Conservation (phyloP, 1,140 invertebrate genomes). For the Aphelenchoides fujianensis region DNA sequence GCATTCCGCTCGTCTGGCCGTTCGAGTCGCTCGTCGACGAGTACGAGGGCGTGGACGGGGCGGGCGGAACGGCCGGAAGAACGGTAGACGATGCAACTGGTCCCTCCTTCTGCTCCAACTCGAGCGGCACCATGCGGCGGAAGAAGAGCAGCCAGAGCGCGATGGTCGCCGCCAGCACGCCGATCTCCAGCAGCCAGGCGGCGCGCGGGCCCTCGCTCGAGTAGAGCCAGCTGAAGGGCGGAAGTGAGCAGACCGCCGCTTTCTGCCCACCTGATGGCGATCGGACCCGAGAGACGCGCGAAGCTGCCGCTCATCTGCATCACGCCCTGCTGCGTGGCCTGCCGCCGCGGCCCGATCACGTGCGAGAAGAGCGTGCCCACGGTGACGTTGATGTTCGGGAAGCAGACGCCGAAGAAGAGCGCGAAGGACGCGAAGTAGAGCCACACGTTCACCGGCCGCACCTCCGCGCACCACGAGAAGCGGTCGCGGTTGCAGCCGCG, state of each 20-base stretch:
- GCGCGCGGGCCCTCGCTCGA: background rate
- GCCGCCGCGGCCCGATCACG: constrained; percentile 44
- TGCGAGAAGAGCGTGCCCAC: constrained; percentile 47
- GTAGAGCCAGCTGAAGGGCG: background rate
- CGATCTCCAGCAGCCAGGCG: background rate
- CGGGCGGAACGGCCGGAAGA: background rate
- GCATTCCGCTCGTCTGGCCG: background rate
- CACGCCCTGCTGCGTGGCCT: constrained; percentile 41
- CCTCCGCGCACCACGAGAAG: constrained; percentile 17
- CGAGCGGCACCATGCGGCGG: background rate
- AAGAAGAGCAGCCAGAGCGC: background rate
- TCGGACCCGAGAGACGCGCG: constrained; percentile 5
- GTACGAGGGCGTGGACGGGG: background rate
- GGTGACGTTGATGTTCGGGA: constrained; percentile 44
- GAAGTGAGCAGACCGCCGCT: constrained; percentile 24
- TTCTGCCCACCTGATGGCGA: constrained; percentile 27
- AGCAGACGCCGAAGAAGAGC: constrained; percentile 29
- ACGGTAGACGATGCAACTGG: too few relatives aligned
- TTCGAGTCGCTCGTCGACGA: background rate
- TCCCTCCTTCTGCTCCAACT: background rate
- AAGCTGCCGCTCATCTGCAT: background rate
- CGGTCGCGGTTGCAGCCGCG: constrained; percentile 14
- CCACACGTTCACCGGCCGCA: constrained; percentile 32
- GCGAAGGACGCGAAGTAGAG: constrained; percentile 35
- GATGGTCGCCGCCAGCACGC: background rate